A percentile compares a stretch with the other conserved stretches of the same genome.
Conservation (phyloP, 1,140 invertebrate species). For the Sitobion miscanthi region DNA sequence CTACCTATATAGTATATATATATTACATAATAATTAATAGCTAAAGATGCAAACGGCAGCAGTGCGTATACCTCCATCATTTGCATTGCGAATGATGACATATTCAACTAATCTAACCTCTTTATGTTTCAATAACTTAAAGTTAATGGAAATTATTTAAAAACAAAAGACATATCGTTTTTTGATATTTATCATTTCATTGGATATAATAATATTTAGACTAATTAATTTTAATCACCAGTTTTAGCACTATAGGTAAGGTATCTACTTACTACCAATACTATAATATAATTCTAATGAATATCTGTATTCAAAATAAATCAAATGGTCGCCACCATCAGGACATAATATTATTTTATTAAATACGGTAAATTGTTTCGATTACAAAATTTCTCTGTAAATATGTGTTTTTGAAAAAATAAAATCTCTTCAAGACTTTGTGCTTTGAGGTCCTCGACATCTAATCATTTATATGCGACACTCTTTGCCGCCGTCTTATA, state of each 20-base stretch:
- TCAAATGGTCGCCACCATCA: neutral
- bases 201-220: neutral
- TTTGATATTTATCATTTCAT: neutral
- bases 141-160: neutral
- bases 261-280: too few species aligned
- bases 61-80: neutral
- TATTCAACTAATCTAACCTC: neutral
- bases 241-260: neutral
- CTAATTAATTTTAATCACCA: neutral
- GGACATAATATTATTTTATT: neutral
- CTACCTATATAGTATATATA: too few species aligned
- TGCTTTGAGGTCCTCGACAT: neutral
- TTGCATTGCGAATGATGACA: neutral
- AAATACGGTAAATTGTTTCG: neutral
- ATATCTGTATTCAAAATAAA: neutral
- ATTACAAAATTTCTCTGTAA: neutral
- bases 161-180: neutral
- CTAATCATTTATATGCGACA: too few species aligned
- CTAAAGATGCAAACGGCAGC: neutral
- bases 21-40: neutral
- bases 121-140: neutral
- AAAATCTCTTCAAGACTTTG: too few species aligned
- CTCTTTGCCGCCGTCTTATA: too few species aligned
- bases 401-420: too few species aligned
- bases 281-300: neutral